Percentiles rank a stretch among this genome's conserved stretches.
phyloP scores from a whole-genome alignment of 1,140 invertebrate species.

The Vanessa atalanta region DNA sequence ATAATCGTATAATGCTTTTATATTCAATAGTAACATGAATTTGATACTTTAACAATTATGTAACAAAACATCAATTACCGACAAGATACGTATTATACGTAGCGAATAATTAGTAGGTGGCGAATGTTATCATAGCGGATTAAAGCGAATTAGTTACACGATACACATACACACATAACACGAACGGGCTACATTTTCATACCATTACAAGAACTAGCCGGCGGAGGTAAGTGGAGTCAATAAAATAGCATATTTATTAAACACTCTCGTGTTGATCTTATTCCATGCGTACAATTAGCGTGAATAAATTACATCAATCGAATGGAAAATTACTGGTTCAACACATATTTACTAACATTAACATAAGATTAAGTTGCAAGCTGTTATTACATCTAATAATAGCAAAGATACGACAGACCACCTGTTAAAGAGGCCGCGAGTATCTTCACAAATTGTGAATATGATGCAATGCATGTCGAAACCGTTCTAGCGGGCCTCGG shows the following conservation, averaged over 20 bases:
- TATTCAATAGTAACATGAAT: too few species aligned
- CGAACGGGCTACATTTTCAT: constrained; percentile 4
- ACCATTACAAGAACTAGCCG: not conserved
- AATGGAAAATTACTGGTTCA: constrained; percentile 24
- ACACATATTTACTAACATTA: constrained; percentile 28
- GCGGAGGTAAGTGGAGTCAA: not conserved
- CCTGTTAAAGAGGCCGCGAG: constrained; percentile 25
- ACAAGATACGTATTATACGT: not conserved
- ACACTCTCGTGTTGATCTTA: constrained; percentile 19
- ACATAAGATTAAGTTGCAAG: constrained; percentile 24
- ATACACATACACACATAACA: not conserved
- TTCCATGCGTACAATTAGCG: constrained; percentile 13
- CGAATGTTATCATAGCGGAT: constrained; percentile 6
- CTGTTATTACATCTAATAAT: constrained; percentile 27
- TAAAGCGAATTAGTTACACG: constrained; percentile 7
- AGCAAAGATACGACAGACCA: constrained; percentile 23
- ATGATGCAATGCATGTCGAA: constrained; percentile 9
- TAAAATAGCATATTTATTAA: constrained; percentile 17
- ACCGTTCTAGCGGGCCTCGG: not conserved
- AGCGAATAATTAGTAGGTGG: not conserved
- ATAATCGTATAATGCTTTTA: too few species aligned
- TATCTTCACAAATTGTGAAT: constrained; percentile 19
- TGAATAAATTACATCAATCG: constrained; percentile 30
- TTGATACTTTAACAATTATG: too few species aligned
- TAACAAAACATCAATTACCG: too few species aligned